Percentiles rank a stretch among this genome's conserved stretches.
phyloP scores from a whole-genome alignment of 2,797 vertebrate species.

The Pseudomugil gertrudae region DNA sequence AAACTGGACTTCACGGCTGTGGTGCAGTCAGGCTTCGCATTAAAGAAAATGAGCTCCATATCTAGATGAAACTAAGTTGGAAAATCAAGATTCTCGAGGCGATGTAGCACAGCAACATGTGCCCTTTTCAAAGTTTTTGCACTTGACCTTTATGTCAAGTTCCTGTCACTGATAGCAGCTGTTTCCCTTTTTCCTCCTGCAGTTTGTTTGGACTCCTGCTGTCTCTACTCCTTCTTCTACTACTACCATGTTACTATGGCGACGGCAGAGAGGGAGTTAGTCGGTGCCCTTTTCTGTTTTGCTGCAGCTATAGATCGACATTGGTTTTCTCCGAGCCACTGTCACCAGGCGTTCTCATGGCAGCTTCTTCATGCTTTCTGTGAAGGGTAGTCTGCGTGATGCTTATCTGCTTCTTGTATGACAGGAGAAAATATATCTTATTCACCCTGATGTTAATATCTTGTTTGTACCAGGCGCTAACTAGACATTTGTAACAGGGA shows the following conservation, averaged over 20 bases:
- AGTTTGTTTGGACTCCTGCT: slow-evolving; percentile 3
- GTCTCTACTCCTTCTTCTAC: not conserved
- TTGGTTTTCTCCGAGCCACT: not conserved
- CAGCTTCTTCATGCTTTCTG: not conserved
- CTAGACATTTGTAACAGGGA: too few species aligned
- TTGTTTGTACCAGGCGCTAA: too few species aligned
- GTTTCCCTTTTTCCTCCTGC: not conserved
- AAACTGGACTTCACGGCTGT: not conserved
- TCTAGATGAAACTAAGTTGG: not conserved
- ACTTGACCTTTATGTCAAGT: slow-evolving; percentile 29
- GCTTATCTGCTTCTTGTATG: not conserved
- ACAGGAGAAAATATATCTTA: not conserved
- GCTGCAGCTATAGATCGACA: not conserved
- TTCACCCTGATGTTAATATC: not conserved
- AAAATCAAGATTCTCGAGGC: not conserved
- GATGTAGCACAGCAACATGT: not conserved
- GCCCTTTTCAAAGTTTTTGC: slow-evolving; percentile 25
- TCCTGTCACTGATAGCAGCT: slow-evolving; percentile 9
- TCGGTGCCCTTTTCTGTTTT: not conserved
- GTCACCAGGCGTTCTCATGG: not conserved
- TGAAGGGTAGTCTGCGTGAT: not conserved
- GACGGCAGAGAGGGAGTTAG: not conserved
- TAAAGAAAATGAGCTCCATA: not conserved
- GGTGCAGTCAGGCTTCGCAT: not conserved
- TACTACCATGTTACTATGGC: not conserved